Percentiles rank a stretch among this genome's conserved stretches.
Evolutionary conservation across 2,113 vertebrate genomes (phyloP).

Genomic region (Tringa solitaria): DNA sequence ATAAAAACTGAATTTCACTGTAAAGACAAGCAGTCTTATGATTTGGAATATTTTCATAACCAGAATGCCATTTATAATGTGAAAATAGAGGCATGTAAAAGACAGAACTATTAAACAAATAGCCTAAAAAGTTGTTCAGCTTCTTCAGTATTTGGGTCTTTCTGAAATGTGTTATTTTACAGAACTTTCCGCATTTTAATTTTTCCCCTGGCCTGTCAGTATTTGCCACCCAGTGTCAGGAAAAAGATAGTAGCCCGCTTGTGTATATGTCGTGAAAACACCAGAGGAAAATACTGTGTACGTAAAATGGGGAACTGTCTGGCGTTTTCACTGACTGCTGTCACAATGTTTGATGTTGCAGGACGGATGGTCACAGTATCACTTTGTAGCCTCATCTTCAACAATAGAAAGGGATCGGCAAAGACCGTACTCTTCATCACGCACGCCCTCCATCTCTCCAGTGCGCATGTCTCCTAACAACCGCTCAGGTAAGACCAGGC

Average conservation of each 20-base stretch:
- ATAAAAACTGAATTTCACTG: background rate
- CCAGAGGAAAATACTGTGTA: background rate
- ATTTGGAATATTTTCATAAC: background rate
- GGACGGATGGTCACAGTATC: conserved; percentile 98
- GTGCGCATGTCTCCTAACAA: conserved; percentile 98
- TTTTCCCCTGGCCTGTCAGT: background rate
- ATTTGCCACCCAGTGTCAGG: background rate
- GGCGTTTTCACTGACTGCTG: background rate
- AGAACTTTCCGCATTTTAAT: background rate
- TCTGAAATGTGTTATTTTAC: background rate
- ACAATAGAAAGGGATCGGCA: conserved; percentile 98
- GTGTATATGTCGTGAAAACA: background rate
- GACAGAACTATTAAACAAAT: background rate
- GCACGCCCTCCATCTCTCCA: conserved; percentile 96
- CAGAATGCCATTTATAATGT: background rate
- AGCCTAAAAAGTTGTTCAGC: background rate
- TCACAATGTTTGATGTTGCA: conserved; percentile 33
- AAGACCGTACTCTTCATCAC: conserved; percentile 95
- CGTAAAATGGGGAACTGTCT: rapidly evolving
- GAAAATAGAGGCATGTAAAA: background rate
- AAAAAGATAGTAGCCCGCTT: background rate
- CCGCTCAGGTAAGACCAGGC: conserved; percentile 85
- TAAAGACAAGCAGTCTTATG: background rate
- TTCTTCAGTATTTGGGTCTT: background rate
- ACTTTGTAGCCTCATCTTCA: conserved; percentile 97